These are phyloP conservation scores for Tethea ocularis DNA, from an alignment of 2,888 invertebrate genomes.

Conservation along the genomic window DNA sequence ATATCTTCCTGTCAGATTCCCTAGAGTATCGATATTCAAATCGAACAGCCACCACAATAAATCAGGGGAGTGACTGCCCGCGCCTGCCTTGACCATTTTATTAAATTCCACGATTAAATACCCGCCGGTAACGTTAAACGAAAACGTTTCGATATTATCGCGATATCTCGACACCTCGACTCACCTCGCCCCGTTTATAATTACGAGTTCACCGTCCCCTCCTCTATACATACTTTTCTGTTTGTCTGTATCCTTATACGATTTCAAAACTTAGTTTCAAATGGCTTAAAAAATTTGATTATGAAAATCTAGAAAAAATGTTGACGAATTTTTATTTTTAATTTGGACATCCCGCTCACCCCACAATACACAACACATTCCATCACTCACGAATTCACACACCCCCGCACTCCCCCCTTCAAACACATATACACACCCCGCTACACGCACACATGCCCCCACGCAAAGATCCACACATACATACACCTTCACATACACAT, in stretches of 20 bases:
- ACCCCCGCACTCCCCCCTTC: too few relatives aligned
- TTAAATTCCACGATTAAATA: slow-evolving; percentile 74
- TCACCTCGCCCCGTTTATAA: slow-evolving; percentile 62
- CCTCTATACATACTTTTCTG: slow-evolving; percentile 28
- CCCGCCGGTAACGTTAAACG: slow-evolving; percentile 61
- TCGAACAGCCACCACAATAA: slow-evolving; percentile 44
- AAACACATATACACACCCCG: too few relatives aligned
- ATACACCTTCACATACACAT: too few relatives aligned
- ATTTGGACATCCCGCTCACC: too few relatives aligned
- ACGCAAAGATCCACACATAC: too few relatives aligned
- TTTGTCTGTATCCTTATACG: slow-evolving; percentile 6
- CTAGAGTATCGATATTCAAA: slow-evolving; percentile 34
- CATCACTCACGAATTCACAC: too few relatives aligned
- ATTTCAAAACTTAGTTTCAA: slow-evolving; percentile 8
- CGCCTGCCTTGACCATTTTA: slow-evolving; percentile 60
- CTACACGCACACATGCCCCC: too few relatives aligned
- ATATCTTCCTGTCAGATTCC: slow-evolving; percentile 31
- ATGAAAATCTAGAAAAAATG: too few relatives aligned
- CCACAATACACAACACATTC: too few relatives aligned
- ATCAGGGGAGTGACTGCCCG: slow-evolving; percentile 48
- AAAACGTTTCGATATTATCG: slow-evolving; percentile 72
- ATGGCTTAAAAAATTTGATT: too few relatives aligned
- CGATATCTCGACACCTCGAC: slow-evolving; percentile 69
- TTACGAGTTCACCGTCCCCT: slow-evolving; percentile 52
- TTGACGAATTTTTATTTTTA: too few relatives aligned